phyloP scores from a whole-genome alignment of 2,888 invertebrate species.

The Beris morrisii region DNA sequence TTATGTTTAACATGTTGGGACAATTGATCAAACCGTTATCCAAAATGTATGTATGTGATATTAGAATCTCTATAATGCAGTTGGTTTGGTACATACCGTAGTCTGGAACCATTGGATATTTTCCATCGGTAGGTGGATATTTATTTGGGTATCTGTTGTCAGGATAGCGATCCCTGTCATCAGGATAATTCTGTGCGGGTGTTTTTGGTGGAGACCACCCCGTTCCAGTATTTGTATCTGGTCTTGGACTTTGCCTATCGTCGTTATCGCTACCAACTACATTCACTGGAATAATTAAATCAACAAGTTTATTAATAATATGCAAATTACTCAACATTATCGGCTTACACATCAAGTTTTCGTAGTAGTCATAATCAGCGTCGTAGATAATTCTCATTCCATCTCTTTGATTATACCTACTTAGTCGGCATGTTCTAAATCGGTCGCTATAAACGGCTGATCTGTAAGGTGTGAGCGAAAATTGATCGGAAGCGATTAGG shows the following conservation, averaged over 20 bases:
- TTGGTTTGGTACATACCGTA: constrained; percentile 35
- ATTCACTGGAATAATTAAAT: constrained; percentile 50
- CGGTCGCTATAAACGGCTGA: constrained; percentile 87
- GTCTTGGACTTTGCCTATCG: constrained; percentile 45
- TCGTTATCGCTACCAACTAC: constrained; percentile 53
- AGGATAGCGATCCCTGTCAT: constrained; percentile 57
- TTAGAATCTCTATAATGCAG: neutral
- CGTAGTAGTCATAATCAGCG: constrained; percentile 90
- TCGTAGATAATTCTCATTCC: constrained; percentile 88
- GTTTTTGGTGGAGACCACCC: constrained; percentile 47
- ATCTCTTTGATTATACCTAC: constrained; percentile 83
- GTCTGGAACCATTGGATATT: constrained; percentile 36
- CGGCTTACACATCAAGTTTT: constrained; percentile 87
- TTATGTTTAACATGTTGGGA: neutral
- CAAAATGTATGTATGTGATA: neutral
- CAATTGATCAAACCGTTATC: constrained; percentile 1
- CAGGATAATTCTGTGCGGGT: constrained; percentile 9
- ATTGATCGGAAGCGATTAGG: constrained; percentile 5
- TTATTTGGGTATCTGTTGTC: constrained; percentile 52
- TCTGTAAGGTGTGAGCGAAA: constrained; percentile 52
- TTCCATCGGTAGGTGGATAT: constrained; percentile 48
- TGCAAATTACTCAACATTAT: neutral
- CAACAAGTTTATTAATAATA: neutral
- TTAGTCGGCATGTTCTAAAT: constrained; percentile 79
- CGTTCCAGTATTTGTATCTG: constrained; percentile 46